Conservation (phyloP, 2,113 vertebrate species). For the Dasypus novemcinctus region DNA sequence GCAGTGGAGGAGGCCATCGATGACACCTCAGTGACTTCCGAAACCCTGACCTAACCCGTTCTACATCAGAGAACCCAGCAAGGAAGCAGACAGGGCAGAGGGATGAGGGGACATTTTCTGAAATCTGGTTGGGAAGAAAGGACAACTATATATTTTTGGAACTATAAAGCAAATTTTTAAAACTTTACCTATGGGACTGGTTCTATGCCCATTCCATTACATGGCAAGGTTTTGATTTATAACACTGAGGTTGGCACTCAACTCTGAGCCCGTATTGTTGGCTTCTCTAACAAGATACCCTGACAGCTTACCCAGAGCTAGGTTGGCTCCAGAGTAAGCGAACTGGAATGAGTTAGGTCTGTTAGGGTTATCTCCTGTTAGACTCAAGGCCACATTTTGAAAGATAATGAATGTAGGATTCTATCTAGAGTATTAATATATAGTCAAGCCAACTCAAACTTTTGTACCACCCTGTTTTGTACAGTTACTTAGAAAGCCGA, state of each 20-base stretch:
- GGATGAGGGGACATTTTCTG: neutral
- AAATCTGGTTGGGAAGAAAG: neutral
- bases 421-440: slow-evolving; percentile 17
- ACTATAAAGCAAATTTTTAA: neutral
- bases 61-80: neutral
- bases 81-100: neutral
- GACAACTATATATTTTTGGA: neutral
- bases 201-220: neutral
- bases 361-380: neutral
- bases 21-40: neutral
- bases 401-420: neutral
- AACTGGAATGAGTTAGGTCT: neutral
- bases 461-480: slow-evolving; percentile 27
- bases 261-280: neutral
- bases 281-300: neutral
- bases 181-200: neutral
- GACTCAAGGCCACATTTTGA: slow-evolving; percentile 39
- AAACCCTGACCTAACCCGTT: neutral
- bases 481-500: slow-evolving; percentile 26
- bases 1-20: neutral
- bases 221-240: neutral
- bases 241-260: neutral
- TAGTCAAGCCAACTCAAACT: slow-evolving; percentile 33
- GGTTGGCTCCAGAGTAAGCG: neutral
- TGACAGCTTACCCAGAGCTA: neutral